Evolutionary conservation across 2,888 invertebrate genomes (phyloP).

Genomic region (Drosophila buzzatii): DNA sequence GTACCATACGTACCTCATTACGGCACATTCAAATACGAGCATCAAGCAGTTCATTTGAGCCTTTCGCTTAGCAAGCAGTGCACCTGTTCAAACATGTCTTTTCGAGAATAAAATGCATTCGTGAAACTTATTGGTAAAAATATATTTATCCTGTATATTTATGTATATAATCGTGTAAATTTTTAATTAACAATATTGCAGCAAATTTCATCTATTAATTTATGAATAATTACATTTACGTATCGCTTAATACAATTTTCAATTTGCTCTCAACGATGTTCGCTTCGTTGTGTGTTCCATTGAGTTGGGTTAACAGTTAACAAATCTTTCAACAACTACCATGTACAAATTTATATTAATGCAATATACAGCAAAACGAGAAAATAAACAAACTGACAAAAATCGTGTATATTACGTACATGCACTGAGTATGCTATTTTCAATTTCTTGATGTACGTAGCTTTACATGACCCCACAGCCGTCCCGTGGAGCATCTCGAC

Average conservation of each 20-base stretch:
- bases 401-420: conserved; percentile 46
- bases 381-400: conserved; percentile 15
- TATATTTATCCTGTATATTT: conserved; percentile 64
- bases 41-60: not conserved
- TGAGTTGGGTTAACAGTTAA: conserved; percentile 57
- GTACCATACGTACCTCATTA: not conserved
- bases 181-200: conserved; percentile 79
- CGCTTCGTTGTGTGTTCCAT: conserved; percentile 54
- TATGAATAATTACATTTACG: conserved; percentile 69
- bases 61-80: conserved; percentile 1
- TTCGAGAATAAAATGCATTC: conserved; percentile 5
- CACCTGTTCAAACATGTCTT: not conserved
- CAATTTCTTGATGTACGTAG: conserved; percentile 4
- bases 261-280: conserved; percentile 44
- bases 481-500: conserved; percentile 55
- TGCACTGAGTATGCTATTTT: conserved; percentile 63
- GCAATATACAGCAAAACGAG: conserved; percentile 42
- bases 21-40: not conserved
- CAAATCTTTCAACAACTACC: conserved; percentile 51
- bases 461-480: conserved; percentile 75
- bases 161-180: conserved; percentile 55
- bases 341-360: not conserved
- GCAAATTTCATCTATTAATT: conserved; percentile 76
- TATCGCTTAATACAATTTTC: conserved; percentile 48
- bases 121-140: conserved; percentile 68